These are phyloP conservation scores for Hemistola chrysoprasaria DNA, from an alignment of 2,888 invertebrate genomes.

Conservation along the genomic window DNA sequence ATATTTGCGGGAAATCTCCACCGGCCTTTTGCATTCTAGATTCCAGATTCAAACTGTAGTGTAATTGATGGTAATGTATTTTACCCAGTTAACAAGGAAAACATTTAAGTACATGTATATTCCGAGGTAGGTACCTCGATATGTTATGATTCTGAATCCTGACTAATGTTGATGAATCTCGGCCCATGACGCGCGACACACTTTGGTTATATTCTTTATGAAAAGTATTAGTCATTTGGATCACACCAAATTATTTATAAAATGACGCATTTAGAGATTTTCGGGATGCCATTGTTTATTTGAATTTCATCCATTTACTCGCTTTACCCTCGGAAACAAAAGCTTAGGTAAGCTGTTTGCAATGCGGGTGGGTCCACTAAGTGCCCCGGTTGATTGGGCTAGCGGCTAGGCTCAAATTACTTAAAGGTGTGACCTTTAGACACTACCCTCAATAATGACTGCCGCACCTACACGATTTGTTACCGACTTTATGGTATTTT, in stretches of 20 bases:
- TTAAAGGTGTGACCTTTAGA: slow-evolving; percentile 55
- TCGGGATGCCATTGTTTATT: slow-evolving; percentile 6
- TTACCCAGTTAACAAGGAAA: no score
- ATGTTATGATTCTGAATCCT: no score
- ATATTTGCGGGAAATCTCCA: no score
- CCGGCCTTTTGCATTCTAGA: no score
- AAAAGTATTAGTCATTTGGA: slow-evolving; percentile 19
- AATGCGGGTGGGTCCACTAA: slow-evolving; percentile 37
- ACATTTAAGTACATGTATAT: no score
- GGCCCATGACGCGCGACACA: slow-evolving; percentile 16
- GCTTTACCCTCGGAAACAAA: slow-evolving; percentile 20
- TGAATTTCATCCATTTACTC: background rate
- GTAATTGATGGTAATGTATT: no score
- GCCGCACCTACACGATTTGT: slow-evolving; percentile 46
- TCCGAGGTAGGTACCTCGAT: no score
- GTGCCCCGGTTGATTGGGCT: slow-evolving; percentile 50
- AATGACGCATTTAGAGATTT: slow-evolving; percentile 13
- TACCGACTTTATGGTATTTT: slow-evolving; percentile 24
- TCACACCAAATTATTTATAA: slow-evolving; percentile 12
- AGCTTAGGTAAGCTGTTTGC: slow-evolving; percentile 23
- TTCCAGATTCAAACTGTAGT: no score
- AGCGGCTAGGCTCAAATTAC: slow-evolving; percentile 52
- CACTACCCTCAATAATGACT: slow-evolving; percentile 46
- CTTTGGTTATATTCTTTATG: slow-evolving; percentile 11
- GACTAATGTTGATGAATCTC: background rate